Evolutionary conservation across 2,113 vertebrate species (phyloP).

Genomic region (Lanius ludovicianus): DNA sequence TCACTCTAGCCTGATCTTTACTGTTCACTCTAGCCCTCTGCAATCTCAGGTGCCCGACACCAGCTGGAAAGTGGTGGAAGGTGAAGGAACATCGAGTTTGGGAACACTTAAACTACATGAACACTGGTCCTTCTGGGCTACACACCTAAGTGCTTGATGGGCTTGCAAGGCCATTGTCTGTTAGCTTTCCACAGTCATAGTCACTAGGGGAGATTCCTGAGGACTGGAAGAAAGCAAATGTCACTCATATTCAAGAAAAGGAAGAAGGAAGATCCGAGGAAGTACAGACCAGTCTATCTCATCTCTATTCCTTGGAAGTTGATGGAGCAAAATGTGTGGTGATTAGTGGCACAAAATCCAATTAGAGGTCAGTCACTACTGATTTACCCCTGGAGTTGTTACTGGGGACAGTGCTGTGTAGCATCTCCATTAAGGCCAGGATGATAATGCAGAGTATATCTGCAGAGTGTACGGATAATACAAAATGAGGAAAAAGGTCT

Average conservation of each 20-base stretch:
- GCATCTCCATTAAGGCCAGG: background rate
- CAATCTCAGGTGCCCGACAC: background rate
- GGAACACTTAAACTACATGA: background rate
- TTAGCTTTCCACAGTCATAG: background rate
- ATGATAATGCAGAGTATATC: background rate
- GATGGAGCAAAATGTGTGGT: background rate
- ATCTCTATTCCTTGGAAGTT: background rate
- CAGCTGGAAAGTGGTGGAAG: background rate
- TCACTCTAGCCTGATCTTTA: background rate
- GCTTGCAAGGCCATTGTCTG: background rate
- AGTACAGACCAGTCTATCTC: background rate
- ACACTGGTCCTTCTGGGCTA: background rate
- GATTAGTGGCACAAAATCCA: background rate
- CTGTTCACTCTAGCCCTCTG: background rate
- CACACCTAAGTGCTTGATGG: background rate
- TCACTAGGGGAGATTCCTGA: background rate
- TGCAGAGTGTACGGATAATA: background rate
- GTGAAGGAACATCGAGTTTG: background rate
- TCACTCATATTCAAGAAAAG: background rate
- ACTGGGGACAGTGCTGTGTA: background rate
- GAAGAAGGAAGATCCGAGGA: background rate
- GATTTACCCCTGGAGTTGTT: background rate
- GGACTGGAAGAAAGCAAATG: background rate
- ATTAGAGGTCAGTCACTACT: background rate
- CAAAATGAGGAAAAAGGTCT: background rate